Conservation (phyloP, 2,797 vertebrate species). For the Sebastes minor region DNA sequence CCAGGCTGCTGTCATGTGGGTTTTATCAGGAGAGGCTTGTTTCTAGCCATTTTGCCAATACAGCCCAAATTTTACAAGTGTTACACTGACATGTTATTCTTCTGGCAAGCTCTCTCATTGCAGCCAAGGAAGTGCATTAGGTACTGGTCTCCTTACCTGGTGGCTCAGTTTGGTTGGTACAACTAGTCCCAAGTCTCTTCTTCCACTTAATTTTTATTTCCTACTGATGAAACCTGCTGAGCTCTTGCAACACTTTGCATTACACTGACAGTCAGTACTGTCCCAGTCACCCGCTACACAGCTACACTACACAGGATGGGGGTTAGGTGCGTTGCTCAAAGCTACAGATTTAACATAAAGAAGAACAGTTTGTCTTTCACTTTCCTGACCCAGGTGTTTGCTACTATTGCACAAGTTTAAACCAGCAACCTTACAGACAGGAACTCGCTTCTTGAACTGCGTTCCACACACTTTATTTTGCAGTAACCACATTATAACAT, state of each 20-base stretch:
- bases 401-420: not conserved
- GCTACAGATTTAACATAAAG: not conserved
- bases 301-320: not conserved
- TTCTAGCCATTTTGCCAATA: slow-evolving; percentile 7
- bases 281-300: not conserved
- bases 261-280: not conserved
- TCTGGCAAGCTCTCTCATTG: not conserved
- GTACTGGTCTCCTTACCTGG: not conserved
- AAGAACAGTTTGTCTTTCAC: not conserved
- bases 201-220: not conserved
- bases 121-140: not conserved
- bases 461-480: not conserved
- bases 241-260: not conserved
- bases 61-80: not conserved
- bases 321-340: not conserved
- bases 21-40: slow-evolving; percentile 22
- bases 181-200: not conserved
- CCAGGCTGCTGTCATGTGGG: slow-evolving; percentile 28
- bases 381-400: not conserved
- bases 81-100: slow-evolving; percentile 5
- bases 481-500: not conserved
- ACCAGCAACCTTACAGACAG: not conserved
- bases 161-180: not conserved
- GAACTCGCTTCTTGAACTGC: not conserved
- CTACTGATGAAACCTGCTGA: not conserved